Evolutionary conservation across 1,140 invertebrate genomes (phyloP).

Genomic region (Lutraria rhynchaena): DNA sequence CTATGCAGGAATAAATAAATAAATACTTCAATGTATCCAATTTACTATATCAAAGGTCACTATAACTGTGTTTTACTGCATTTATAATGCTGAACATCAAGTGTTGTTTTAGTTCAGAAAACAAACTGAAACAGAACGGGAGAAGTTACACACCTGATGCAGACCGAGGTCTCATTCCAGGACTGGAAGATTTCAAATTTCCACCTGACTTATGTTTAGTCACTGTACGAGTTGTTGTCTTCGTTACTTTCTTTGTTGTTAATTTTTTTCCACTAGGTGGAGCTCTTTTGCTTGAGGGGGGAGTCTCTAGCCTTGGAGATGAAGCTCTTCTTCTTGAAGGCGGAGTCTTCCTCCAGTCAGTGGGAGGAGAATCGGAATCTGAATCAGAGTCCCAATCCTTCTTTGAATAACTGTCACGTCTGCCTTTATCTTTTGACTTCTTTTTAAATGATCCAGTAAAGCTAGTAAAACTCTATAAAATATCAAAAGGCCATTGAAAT

Average conservation of each 20-base stretch:
- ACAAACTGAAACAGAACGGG: not conserved
- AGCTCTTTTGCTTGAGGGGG: not conserved
- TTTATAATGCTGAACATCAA: too few species aligned
- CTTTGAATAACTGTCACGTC: conserved; percentile 6
- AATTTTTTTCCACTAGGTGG: conserved; percentile 7
- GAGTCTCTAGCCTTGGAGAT: not conserved
- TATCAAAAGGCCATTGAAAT: too few species aligned
- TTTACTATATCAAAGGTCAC: too few species aligned
- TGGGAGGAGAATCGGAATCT: not conserved
- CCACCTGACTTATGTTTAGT: conserved; percentile 3
- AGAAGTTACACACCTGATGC: conserved; percentile 36
- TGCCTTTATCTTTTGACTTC: conserved; percentile 28
- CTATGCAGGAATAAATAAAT: too few species aligned
- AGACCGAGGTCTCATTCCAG: conserved; percentile 19
- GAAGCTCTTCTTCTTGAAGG: not conserved
- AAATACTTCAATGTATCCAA: too few species aligned
- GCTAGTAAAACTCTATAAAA: conserved; percentile 25
- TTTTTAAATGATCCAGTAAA: conserved; percentile 35
- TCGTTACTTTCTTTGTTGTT: not conserved
- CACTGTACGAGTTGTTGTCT: not conserved
- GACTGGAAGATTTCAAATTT: conserved; percentile 4
- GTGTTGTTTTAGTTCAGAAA: not conserved
- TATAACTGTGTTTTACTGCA: too few species aligned
- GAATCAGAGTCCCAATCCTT: conserved; percentile 44
- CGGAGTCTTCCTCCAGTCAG: not conserved